These are phyloP conservation scores for Lagocephalus sceleratus DNA, from an alignment of 2,797 vertebrate species.

Conservation along the genomic window DNA sequence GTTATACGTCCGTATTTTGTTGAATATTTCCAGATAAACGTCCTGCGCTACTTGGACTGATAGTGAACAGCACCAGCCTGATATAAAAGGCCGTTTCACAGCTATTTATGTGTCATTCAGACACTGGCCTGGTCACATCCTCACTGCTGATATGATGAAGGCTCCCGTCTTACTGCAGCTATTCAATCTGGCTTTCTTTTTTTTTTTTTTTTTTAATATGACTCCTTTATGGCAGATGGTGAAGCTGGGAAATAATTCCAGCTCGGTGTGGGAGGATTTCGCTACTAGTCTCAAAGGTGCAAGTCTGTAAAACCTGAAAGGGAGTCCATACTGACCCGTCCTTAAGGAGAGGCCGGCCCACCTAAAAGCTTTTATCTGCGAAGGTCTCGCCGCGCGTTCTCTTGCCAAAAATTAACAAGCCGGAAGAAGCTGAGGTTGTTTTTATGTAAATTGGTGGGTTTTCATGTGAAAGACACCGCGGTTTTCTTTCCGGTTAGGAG, in stretches of 20 bases:
- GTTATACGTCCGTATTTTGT: constrained; percentile 33
- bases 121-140: constrained; percentile 14
- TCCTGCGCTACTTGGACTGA: constrained; percentile 27
- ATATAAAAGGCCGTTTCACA: constrained; percentile 32
- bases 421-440: constrained; percentile 1
- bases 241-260: constrained; percentile 36
- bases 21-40: constrained; percentile 25
- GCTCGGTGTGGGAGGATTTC: constrained; percentile 49
- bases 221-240: constrained; percentile 36
- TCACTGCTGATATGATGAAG: constrained; percentile 27
- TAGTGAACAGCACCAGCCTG: constrained; percentile 17
- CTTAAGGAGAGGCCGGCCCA: constrained; percentile 48
- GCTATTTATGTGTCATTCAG: constrained; percentile 37
- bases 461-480: constrained; percentile 30
- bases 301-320: constrained; percentile 55
- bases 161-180: constrained; percentile 10
- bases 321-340: constrained; percentile 51
- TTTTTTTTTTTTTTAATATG: constrained; percentile 35
- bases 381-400: constrained; percentile 26
- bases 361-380: constrained; percentile 52
- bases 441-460: constrained; percentile 13
- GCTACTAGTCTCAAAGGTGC: constrained; percentile 52
- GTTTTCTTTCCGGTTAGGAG: constrained; percentile 21
- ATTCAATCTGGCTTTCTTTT: constrained; percentile 32
- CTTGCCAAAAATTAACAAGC: constrained; percentile 34